Evolutionary conservation across 2,113 vertebrate genomes (phyloP), one percentile per base, ranked within the genome.

Genomic region (Centropus unirufus): DNA sequence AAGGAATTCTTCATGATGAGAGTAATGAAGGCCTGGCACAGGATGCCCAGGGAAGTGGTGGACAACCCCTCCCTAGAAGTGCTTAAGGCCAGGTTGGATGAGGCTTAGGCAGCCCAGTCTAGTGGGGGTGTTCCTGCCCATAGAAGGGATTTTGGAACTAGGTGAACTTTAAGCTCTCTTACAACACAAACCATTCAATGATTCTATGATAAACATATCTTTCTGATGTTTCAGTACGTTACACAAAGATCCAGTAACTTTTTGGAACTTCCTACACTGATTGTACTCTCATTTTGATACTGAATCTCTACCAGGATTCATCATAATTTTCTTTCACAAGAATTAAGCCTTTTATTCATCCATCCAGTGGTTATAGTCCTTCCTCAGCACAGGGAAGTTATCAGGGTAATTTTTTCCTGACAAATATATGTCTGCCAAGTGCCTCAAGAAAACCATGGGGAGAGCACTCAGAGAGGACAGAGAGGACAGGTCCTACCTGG

Each of bases 361-460:
- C 1, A 0, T 6, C 3, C 7, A 42, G 22, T 15, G 1, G 3
- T 69, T 39, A 39, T 79, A 89, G 6, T 14, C 4, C 9, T 78
- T 86, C 21, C 21, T n/a, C 46, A 62, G 21, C 42, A 30, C 13
- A 54, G 2, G 3, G 4, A 7, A 61, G 3, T 24, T 54, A 54
- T 32, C 11, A 42, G 1, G 0, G 9, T 47, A 5, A 6, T 55
- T 88, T 83, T 76, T 19, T 36, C 7, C 32, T 30, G 9, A 11
- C 11, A 24, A 58, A n/a, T 1, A 1, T 9, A 11, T 26, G 15
- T 69, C 49, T 22, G 20, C 19, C 29, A 20, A 3, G 3, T 29
- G 4, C 34, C 34, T 78, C 46, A 11, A 47, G 32, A 52, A 55
- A n/a, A 12, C 3, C 14, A 17, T 9, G 4, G 8, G 3, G 11